Evolutionary conservation across 1,140 invertebrate species (phyloP), one percentile per base, ranked within the genome.

Genomic region (Microplitis demolitor): DNA sequence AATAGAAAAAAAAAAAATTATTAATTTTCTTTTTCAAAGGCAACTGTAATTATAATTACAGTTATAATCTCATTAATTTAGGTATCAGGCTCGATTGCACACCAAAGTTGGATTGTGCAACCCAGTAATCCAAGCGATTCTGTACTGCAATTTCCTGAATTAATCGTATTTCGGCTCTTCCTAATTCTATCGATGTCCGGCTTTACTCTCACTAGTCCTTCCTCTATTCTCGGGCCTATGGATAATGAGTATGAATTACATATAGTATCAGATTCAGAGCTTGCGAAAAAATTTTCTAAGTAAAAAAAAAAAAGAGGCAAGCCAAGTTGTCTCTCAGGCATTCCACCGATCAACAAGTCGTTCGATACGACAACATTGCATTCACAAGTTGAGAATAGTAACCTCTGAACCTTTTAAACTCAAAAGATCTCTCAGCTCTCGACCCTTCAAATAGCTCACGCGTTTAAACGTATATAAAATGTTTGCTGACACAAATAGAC

Each of bases 281-380:
- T 24, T 35, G 31, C 37, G 9, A 5, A 34, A 61, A 62, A 61
- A 70, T 61, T 50, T 51, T 58, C 11, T 35, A 56, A 14, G 33
- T 68, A 33, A 53, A 45, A 45, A 45, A 45, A 45, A 45, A 45
- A 39, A 39, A 39, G 9, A 45, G 11, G 24, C 24, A 24, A 2
- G 24, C 24, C 24, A 34, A 58, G 37, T 16, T 31, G 58, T n/a
- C 14, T 31, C 9, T 64, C 39, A 51, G 39, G 33, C 60, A 63
- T 11, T 50, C 6, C 13, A 63, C 72, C 63, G 76, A 79, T 79
- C 78, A 78, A 79, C 78, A 78, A 78, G 78, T 78, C 73, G 76
- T 45, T 78, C 51, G 66, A 45, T 45, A 9, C 39, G 39, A 37
- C 14, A 35, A 60, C 67, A 13, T 13, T 45, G 13, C 33, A 35